These are phyloP conservation scores for Ciconia maguari DNA, from an alignment of 2,113 vertebrate species.

Conservation along the genomic window DNA sequence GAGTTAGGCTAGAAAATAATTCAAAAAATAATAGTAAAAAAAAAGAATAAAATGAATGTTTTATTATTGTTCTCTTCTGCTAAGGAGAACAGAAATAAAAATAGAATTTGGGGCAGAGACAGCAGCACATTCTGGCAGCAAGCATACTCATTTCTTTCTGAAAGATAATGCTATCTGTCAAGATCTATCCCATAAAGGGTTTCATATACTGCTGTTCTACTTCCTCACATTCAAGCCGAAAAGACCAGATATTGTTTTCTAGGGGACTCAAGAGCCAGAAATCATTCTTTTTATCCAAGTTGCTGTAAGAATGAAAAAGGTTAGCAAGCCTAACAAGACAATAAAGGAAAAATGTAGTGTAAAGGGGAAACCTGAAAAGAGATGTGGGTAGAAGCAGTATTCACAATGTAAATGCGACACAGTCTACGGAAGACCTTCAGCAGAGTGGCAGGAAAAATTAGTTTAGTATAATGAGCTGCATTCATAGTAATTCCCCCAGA, in stretches of 20 bases:
- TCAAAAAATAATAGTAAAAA: neutral
- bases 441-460: neutral
- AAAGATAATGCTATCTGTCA: slow-evolving; percentile 32
- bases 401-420: neutral
- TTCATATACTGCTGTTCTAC: neutral
- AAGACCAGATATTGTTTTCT: slow-evolving; percentile 44
- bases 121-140: neutral
- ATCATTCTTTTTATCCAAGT: neutral
- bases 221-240: slow-evolving; percentile 22
- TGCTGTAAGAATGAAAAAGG: neutral
- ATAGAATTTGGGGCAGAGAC: slow-evolving; percentile 5
- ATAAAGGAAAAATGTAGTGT: neutral
- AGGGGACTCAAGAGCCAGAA: neutral
- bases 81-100: slow-evolving; percentile 26
- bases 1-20: neutral
- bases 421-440: neutral
- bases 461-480: neutral
- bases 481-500: neutral
- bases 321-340: neutral
- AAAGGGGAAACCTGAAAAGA: neutral
- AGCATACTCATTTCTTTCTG: slow-evolving; percentile 42
- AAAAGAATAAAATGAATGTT: neutral
- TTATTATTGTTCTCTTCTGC: slow-evolving; percentile 21
- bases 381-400: neutral
- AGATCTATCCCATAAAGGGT: slow-evolving; percentile 4